phyloP scores from a whole-genome alignment of 1,140 invertebrate genomes.

The Bursaphelenchus mucronatus region DNA sequence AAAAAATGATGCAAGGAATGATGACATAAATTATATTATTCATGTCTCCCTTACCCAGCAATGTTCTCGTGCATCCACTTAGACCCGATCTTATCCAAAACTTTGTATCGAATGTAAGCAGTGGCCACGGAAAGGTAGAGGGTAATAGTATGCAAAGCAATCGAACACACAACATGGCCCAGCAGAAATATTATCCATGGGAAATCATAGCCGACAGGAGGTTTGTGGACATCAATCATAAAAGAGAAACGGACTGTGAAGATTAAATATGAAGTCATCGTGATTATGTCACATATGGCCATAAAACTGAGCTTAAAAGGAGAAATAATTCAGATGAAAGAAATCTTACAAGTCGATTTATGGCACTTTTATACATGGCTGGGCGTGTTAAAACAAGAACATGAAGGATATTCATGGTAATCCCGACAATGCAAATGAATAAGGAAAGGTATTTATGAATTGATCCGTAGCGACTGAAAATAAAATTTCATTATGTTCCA shows the following conservation, averaged over 20 bases:
- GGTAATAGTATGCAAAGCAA: slow-evolving; percentile 51
- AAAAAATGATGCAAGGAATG: not conserved
- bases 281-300: slow-evolving; percentile 48
- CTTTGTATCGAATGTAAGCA: slow-evolving; percentile 52
- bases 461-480: slow-evolving; percentile 45
- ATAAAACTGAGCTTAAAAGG: slow-evolving; percentile 36
- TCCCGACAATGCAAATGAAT: slow-evolving; percentile 47
- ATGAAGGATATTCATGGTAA: slow-evolving; percentile 42
- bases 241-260: slow-evolving; percentile 48
- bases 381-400: slow-evolving; percentile 41
- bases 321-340: not conserved
- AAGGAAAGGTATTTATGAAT: slow-evolving; percentile 45
- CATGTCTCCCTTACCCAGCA: slow-evolving; percentile 33
- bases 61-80: slow-evolving; percentile 50
- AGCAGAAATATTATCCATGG: slow-evolving; percentile 43
- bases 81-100: slow-evolving; percentile 37
- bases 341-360: slow-evolving; percentile 43
- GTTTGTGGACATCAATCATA: slow-evolving; percentile 36
- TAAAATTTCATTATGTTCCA: slow-evolving; percentile 3
- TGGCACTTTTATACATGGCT: slow-evolving; percentile 49
- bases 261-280: slow-evolving; percentile 48
- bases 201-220: slow-evolving; percentile 44
- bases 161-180: slow-evolving; percentile 41
- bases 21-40: slow-evolving; percentile 1
- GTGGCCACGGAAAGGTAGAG: slow-evolving; percentile 46